Evolutionary conservation across 2,797 vertebrate genomes (phyloP), one percentile per base, ranked within the genome.

Genomic region (Labeo calbasu): DNA sequence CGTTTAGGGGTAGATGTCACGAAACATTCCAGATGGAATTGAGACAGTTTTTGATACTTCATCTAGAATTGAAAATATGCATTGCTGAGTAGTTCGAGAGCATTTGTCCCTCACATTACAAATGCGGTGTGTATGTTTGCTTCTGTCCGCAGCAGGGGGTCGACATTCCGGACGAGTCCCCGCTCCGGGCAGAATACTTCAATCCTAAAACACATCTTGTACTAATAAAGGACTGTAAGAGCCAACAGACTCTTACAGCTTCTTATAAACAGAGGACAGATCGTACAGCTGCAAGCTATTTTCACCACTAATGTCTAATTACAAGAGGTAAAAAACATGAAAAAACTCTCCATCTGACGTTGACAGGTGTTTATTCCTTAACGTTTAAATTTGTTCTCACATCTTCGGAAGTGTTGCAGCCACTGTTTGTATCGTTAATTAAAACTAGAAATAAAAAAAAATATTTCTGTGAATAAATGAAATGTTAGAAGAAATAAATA

Each of bases 141-240:
- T 55, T 76, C 72, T 28, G 81, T 68, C 48, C 81, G 7, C 81
- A 83, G 81, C 81, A 32, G 81, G 72, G 68, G 72, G 48, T 10
- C 28, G 48, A 53, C 21, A 75, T 82, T 66, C 57, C 8, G 12
- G n/a, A 40, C 43, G 36, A 46, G 66, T 70, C 36, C n/a, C 59
- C 43, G 25, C 77, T 82, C 61, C 1, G 23, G 77, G 78, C 63
- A 0, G 25, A 51, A 73, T 70, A 59, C 55, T 66, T 71, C 77
- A 21, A 12, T 78, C 57, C 68, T 14, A 51, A 66, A 77, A 69
- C 85, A 82, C 68, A 82, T 82, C 80, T 77, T 81, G 79, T 50
- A 81, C 63, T 86, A 82, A 77, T 78, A 70, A 78, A 55, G 73
- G 21, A 66, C 48, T 65, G 40, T 77, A 82, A 71, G 75, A 72